These are phyloP conservation scores for Drosophila athabasca DNA, from an alignment of 1,140 invertebrate species.

Conservation along the genomic window DNA sequence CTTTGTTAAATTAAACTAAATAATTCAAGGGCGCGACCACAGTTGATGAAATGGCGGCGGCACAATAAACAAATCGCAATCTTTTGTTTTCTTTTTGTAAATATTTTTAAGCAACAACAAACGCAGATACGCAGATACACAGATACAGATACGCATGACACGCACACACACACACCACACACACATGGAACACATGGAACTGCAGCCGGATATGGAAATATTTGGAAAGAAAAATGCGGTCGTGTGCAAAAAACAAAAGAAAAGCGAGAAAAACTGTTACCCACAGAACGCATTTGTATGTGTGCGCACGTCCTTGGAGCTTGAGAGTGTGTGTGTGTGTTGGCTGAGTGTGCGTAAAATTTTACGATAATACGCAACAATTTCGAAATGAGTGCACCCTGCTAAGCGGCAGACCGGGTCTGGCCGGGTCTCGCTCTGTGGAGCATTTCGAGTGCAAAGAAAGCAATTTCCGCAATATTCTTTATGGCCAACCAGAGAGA, in stretches of 20 bases:
- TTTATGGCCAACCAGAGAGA: conserved; percentile 51
- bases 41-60: conserved; percentile 31
- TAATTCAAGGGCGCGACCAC: conserved; percentile 48
- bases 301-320: conserved; percentile 55
- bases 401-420: conserved; percentile 35
- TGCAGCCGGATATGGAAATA: conserved; percentile 52
- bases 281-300: conserved; percentile 48
- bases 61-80: conserved; percentile 32
- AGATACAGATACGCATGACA: conserved; percentile 13
- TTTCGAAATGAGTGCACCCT: conserved; percentile 74
- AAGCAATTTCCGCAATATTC: conserved; percentile 79
- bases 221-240: conserved; percentile 40
- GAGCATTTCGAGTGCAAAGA: conserved; percentile 72
- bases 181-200: conserved; percentile 7
- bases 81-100: conserved; percentile 37
- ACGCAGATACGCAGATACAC: conserved; percentile 17
- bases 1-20: conserved; percentile 66
- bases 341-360: conserved; percentile 66
- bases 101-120: conserved; percentile 41
- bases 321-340: conserved; percentile 9
- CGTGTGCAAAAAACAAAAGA: conserved; percentile 13
- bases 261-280: conserved; percentile 24
- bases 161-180: conserved; percentile 11
- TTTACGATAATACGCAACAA: conserved; percentile 79
- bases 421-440: conserved; percentile 25